Conservation (phyloP, 2,113 vertebrate species). For the Neomonachus schauinslandi region DNA sequence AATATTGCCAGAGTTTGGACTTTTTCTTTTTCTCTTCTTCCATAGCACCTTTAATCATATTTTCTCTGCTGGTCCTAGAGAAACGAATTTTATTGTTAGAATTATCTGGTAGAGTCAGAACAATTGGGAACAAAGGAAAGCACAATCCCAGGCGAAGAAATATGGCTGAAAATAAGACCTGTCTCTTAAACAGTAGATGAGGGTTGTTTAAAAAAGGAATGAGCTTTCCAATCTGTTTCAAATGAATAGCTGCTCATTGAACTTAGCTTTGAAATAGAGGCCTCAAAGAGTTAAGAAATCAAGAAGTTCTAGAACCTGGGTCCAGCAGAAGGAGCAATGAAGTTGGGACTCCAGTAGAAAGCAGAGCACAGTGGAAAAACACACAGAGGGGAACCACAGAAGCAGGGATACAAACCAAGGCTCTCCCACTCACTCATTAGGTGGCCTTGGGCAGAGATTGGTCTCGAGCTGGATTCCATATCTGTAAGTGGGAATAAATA, state of each 20-base stretch:
- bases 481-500: not conserved
- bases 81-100: slow-evolving; percentile 53
- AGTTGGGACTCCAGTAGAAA: not conserved
- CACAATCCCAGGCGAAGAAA: slow-evolving; percentile 7
- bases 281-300: not conserved
- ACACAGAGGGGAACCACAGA: not conserved
- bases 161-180: not conserved
- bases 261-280: not conserved
- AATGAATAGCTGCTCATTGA: not conserved
- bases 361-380: not conserved
- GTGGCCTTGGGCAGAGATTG: not conserved
- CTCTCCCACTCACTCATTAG: not conserved
- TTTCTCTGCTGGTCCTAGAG: not conserved
- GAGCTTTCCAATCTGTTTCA: not conserved
- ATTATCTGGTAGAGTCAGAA: not conserved
- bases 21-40: slow-evolving; percentile 5
- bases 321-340: not conserved
- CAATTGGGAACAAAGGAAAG: slow-evolving; percentile 38
- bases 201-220: not conserved
- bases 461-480: not conserved
- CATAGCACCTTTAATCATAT: not conserved
- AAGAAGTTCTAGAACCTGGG: not conserved
- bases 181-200: not conserved
- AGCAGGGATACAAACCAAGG: not conserved
- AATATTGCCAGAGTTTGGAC: not conserved